Conservation (phyloP, 2,888 invertebrate species). For the Sphaeridia pumilis region DNA sequence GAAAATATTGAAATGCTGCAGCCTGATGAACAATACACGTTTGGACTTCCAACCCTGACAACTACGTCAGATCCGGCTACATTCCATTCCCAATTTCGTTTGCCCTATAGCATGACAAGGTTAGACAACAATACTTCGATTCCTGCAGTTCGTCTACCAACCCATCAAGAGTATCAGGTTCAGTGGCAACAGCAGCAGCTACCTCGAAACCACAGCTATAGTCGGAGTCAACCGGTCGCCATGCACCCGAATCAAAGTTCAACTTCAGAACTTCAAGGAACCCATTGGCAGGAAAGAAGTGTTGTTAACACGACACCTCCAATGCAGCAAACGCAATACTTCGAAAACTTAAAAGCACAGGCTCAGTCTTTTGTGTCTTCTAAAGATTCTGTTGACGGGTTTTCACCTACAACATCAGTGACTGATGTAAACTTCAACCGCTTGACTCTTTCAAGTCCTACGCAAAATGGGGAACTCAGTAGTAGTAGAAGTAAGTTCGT, state of each 20-base stretch:
- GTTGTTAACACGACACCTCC: background rate
- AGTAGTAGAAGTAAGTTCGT: conserved; percentile 14
- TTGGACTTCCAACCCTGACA: conserved; percentile 23
- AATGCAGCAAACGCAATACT: background rate
- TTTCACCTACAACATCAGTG: too few relatives aligned
- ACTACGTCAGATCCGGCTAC: conserved; percentile 1
- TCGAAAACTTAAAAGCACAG: too few relatives aligned
- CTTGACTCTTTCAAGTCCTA: conserved; percentile 37
- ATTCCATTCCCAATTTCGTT: background rate
- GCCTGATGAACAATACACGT: conserved; percentile 34
- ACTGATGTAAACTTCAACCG: conserved; percentile 16
- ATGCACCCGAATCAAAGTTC: background rate
- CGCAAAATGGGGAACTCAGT: conserved; percentile 20
- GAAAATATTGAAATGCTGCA: conserved; percentile 22
- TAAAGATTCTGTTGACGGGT: too few relatives aligned
- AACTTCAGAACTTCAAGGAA: background rate
- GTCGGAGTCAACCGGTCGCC: conserved; percentile 9
- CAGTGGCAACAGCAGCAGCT: conserved; percentile 8
- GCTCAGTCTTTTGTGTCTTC: background rate
- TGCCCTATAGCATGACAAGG: background rate
- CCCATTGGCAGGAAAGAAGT: background rate
- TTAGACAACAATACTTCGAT: background rate
- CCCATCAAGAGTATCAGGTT: background rate
- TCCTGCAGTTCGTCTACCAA: background rate
- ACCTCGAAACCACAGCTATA: conserved; percentile 5